Conservation (phyloP, 1,140 invertebrate species). For the Camponotus floridanus region DNA sequence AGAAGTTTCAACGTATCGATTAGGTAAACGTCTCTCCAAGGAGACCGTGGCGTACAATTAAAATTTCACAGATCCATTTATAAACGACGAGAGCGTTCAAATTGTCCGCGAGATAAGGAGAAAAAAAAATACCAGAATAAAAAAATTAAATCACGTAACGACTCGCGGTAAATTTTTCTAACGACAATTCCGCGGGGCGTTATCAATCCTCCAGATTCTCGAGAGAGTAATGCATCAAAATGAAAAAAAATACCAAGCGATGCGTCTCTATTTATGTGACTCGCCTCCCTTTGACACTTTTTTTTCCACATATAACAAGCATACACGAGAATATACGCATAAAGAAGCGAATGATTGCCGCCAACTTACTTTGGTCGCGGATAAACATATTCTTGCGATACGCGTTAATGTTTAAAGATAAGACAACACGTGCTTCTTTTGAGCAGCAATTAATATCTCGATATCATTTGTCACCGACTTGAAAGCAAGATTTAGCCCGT, state of each 20-base stretch:
- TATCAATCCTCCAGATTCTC: conserved; percentile 43
- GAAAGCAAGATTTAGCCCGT: conserved; percentile 18
- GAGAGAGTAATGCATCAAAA: not conserved
- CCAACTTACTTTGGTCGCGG: not conserved
- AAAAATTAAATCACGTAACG: conserved; percentile 52
- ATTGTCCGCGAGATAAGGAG: not conserved
- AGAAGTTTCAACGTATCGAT: conserved; percentile 1
- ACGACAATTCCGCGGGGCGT: conserved; percentile 34
- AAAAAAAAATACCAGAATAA: not conserved
- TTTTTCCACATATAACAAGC: not conserved
- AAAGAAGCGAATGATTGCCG: not conserved
- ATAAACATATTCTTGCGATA: not conserved
- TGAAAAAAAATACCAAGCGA: not conserved
- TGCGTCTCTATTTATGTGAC: not conserved
- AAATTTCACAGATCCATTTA: not conserved
- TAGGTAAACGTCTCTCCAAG: not conserved
- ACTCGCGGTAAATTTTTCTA: conserved; percentile 26
- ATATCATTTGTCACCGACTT: conserved; percentile 10
- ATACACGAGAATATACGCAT: not conserved
- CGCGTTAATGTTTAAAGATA: not conserved
- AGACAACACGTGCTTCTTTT: not conserved
- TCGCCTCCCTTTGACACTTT: not conserved
- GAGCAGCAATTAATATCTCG: conserved; percentile 24
- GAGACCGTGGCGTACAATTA: not conserved
- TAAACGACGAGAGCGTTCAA: not conserved